phyloP scores from a whole-genome alignment of 1,140 invertebrate genomes.

The Spodoptera frugiperda region DNA sequence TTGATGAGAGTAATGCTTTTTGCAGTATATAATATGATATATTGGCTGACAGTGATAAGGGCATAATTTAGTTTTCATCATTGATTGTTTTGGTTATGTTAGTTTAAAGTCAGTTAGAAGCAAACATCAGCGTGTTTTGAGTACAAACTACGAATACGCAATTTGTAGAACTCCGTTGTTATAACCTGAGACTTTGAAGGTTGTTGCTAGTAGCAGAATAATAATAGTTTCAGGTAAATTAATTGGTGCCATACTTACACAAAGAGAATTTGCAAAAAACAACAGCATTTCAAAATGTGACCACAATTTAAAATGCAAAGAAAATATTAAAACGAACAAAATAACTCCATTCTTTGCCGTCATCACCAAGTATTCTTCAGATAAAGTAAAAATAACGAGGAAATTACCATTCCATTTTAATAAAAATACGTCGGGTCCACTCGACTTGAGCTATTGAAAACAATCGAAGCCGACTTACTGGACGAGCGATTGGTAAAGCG shows the following conservation, averaged over 20 bases:
- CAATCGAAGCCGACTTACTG: slow-evolving; percentile 40
- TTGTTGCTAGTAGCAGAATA: no score
- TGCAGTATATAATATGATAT: background rate
- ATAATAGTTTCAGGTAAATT: no score
- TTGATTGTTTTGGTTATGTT: background rate
- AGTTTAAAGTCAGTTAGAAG: background rate
- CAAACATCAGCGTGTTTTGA: no score
- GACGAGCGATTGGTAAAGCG: slow-evolving; percentile 35
- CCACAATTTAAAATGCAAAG: no score
- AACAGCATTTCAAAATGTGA: no score
- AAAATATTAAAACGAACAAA: no score
- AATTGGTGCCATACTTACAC: no score
- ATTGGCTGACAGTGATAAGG: background rate
- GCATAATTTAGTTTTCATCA: background rate
- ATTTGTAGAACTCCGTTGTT: no score
- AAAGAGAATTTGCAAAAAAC: no score
- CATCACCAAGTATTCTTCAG: background rate
- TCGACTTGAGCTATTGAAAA: slow-evolving; percentile 26
- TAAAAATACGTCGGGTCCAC: slow-evolving; percentile 30
- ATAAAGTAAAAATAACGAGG: slow-evolving; percentile 6
- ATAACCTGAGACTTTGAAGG: no score
- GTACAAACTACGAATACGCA: no score
- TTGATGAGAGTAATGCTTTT: background rate
- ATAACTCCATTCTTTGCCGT: background rate
- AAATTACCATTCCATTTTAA: slow-evolving; percentile 32